phyloP scores from a whole-genome alignment of 2,113 vertebrate genomes.

The Gambusia affinis region DNA sequence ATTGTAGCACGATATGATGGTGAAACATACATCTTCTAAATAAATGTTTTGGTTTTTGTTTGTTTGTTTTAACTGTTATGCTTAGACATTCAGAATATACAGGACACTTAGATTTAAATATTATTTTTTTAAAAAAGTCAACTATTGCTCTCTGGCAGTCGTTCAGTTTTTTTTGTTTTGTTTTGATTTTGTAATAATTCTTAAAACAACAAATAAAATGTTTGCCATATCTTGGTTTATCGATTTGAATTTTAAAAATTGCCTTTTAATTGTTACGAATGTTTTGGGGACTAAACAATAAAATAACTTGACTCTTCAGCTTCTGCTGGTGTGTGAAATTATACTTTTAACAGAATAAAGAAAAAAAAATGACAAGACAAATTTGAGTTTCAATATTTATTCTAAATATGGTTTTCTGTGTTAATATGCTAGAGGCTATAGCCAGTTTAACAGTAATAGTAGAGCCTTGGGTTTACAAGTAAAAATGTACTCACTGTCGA shows the following conservation, averaged over 20 bases:
- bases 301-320: background rate
- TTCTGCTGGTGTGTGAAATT: background rate
- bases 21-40: background rate
- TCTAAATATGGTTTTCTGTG: conserved; percentile 44
- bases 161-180: too few relatives aligned
- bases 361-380: background rate
- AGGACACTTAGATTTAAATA: background rate
- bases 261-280: background rate
- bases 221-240: background rate
- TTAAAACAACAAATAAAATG: too few relatives aligned
- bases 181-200: too few relatives aligned
- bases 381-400: conserved; percentile 50
- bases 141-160: background rate
- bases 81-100: background rate
- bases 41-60: too few relatives aligned
- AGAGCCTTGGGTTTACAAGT: conserved; percentile 32
- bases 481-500: conserved; percentile 22
- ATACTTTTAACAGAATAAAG: background rate
- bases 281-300: background rate
- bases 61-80: background rate
- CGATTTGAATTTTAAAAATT: background rate
- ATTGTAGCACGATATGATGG: background rate
- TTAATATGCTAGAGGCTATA: conserved; percentile 47
- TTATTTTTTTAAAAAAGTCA: background rate
- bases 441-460: conserved; percentile 18